phyloP scores from a whole-genome alignment of 2,888 invertebrate genomes.

The Cephus sareptanus region DNA sequence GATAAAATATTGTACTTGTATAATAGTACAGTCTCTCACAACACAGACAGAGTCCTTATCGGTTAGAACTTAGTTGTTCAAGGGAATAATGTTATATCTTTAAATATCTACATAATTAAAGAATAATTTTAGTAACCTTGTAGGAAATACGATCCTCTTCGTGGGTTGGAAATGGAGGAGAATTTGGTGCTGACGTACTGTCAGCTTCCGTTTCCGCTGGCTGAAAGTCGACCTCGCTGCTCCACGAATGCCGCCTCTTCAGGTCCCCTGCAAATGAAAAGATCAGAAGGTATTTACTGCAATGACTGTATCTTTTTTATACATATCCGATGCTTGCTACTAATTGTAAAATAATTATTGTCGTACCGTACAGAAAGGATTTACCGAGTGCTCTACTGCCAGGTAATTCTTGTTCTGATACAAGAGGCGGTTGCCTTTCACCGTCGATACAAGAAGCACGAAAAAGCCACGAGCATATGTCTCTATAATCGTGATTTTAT shows the following conservation, averaged over 20 bases:
- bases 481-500: constrained; percentile 3
- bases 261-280: constrained; percentile 47
- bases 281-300: not conserved
- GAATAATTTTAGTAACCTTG: constrained; percentile 36
- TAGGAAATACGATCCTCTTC: constrained; percentile 43
- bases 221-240: constrained; percentile 47
- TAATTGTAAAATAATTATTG: not conserved
- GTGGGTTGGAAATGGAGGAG: constrained; percentile 17
- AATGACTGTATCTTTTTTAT: not conserved
- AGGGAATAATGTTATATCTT: not conserved
- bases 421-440: not conserved
- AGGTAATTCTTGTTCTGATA: not conserved
- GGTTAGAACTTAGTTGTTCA: not conserved
- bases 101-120: not conserved
- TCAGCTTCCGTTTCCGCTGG: constrained; percentile 42
- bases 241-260: constrained; percentile 57
- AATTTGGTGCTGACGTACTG: constrained; percentile 29
- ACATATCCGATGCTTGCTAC: not conserved
- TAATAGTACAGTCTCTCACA: not conserved
- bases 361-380: not conserved
- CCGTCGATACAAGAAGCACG: not conserved
- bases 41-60: not conserved
- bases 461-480: not conserved
- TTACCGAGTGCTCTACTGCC: not conserved
- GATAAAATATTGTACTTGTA: not conserved